phyloP scores from a whole-genome alignment of 30 jellyfish, hydroid and myxozoan genomes.

The Catostylus mosaicus region DNA sequence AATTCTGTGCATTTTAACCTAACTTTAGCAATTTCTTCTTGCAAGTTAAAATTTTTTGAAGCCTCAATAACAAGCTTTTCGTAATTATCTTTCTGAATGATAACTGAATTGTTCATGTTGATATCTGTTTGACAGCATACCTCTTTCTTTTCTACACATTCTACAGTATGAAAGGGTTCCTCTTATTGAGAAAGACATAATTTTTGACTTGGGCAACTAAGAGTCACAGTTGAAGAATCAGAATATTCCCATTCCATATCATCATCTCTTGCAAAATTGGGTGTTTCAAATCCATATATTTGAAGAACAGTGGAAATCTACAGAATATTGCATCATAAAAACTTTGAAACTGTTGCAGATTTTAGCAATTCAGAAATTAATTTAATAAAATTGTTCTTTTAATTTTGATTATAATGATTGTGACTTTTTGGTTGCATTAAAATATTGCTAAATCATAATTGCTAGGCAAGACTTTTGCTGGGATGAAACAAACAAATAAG shows the following conservation, averaged over 20 bases:
- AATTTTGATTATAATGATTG: not conserved
- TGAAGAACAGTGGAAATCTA: slow-evolving; percentile 22
- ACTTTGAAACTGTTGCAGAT: too few relatives aligned
- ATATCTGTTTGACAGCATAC: slow-evolving; percentile 4
- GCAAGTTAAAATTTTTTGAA: slow-evolving; percentile 10
- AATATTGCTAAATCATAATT: not conserved
- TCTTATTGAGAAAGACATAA: slow-evolving; percentile 12
- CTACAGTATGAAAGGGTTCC: not conserved
- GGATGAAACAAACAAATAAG: not conserved
- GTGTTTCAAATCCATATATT: slow-evolving; percentile 13
- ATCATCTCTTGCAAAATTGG: not conserved
- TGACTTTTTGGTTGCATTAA: not conserved
- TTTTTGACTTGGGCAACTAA: slow-evolving; percentile 17
- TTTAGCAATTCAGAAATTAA: too few relatives aligned
- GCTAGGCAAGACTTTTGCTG: not conserved
- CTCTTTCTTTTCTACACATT: slow-evolving; percentile 12
- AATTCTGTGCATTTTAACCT: slow-evolving; percentile 9
- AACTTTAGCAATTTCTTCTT: slow-evolving; percentile 7
- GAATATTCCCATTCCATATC: slow-evolving; percentile 41
- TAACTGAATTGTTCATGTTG: slow-evolving; percentile 6
- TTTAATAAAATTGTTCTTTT: not conserved
- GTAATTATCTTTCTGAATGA: not conserved
- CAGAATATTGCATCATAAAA: too few relatives aligned
- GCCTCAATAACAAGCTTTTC: slow-evolving; percentile 8
- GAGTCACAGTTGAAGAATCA: slow-evolving; percentile 26